Evolutionary conservation across 1,140 invertebrate species (phyloP).

Genomic region (Anadara kagoshimensis): DNA sequence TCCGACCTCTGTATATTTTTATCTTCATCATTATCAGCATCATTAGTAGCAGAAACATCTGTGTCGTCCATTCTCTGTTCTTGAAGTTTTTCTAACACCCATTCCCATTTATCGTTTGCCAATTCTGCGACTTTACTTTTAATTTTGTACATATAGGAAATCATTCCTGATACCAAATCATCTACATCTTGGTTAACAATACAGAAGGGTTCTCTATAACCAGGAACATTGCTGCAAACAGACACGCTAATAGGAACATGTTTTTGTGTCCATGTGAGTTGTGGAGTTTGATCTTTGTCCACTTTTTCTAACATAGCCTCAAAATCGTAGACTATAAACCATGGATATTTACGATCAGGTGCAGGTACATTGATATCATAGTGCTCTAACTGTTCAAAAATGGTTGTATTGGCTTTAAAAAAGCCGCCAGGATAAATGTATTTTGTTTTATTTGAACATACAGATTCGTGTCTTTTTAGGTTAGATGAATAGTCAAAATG

Average conservation of each 20-base stretch:
- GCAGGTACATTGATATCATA: conserved; percentile 1
- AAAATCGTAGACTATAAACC: conserved; percentile 29
- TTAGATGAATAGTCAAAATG: not conserved
- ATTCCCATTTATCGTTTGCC: no score
- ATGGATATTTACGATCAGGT: conserved; percentile 1
- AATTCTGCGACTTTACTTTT: no score
- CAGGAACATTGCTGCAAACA: conserved; percentile 16
- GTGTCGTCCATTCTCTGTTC: no score
- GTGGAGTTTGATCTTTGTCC: not conserved
- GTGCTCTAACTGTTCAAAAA: conserved; percentile 29
- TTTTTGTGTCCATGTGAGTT: conserved; percentile 9
- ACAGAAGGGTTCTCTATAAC: conserved; percentile 3
- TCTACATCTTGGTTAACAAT: conserved; percentile 17
- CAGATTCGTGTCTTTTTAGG: conserved; percentile 1
- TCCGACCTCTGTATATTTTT: not conserved
- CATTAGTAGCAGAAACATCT: no score
- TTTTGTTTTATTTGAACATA: conserved; percentile 11
- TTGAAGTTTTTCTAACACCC: no score
- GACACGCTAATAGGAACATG: conserved; percentile 12
- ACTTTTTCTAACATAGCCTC: conserved; percentile 11
- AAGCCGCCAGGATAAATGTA: conserved; percentile 12
- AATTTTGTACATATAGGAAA: no score
- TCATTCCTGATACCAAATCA: conserved; percentile 22
- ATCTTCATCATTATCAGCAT: not conserved
- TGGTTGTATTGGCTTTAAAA: not conserved